A percentile compares a stretch with the other conserved stretches of the same genome.
Conservation (phyloP, 2,113 vertebrate genomes). For the Bothrops jararaca region DNA sequence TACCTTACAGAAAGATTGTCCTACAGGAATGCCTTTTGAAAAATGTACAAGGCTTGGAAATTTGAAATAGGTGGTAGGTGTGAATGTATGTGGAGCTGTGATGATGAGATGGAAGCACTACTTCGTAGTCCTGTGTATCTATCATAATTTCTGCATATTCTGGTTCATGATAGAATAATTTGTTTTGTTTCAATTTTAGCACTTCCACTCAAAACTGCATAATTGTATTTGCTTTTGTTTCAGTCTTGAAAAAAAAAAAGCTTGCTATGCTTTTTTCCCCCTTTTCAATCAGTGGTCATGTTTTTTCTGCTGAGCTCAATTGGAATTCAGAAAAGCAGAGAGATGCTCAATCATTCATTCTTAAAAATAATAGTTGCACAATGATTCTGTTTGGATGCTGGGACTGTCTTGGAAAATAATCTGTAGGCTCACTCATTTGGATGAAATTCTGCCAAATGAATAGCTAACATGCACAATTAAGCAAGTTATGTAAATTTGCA, state of each 20-base stretch:
- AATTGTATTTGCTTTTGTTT: conserved; percentile 41
- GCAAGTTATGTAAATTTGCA: background rate
- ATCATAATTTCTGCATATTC: conserved; percentile 17
- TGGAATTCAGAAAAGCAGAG: conserved; percentile 29
- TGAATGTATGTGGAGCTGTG: background rate
- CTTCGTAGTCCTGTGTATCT: conserved; percentile 1
- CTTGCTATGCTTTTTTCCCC: conserved; percentile 23
- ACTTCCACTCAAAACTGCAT: conserved; percentile 35
- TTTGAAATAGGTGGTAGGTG: background rate
- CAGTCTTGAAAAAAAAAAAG: conserved; percentile 8
- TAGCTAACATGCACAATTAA: background rate
- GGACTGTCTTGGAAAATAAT: conserved; percentile 36
- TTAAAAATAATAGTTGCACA: conserved; percentile 39
- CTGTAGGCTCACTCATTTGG: background rate
- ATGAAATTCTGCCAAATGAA: background rate
- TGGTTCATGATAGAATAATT: conserved; percentile 32
- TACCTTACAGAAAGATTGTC: background rate
- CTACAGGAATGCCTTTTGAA: background rate
- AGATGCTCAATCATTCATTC: background rate
- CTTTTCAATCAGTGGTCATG: conserved; percentile 26
- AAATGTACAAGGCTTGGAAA: background rate
- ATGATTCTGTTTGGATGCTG: conserved; percentile 28
- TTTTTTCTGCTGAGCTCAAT: conserved; percentile 52
- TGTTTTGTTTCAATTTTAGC: conserved; percentile 37
- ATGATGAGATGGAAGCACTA: background rate